Conservation (phyloP, 2,113 vertebrate genomes). For the Catharus fuscescens region DNA sequence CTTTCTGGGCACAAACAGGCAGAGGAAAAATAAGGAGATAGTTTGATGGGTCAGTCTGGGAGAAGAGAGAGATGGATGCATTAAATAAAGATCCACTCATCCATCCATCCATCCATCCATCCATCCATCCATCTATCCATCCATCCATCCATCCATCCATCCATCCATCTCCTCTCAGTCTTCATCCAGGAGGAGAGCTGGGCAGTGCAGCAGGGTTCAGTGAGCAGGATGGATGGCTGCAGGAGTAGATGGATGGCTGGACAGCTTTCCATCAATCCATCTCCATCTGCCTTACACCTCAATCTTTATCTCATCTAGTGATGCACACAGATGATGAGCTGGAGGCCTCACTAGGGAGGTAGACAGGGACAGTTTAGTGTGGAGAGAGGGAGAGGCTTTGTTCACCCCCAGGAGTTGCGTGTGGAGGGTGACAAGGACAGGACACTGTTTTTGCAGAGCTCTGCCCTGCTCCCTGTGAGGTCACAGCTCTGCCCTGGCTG, state of each 20-base stretch:
- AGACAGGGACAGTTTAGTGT: not conserved
- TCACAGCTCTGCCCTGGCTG: not conserved
- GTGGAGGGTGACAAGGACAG: not conserved
- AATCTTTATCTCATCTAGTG: slow-evolving; percentile 8
- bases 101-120: slow-evolving; percentile 23
- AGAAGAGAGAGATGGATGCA: slow-evolving; percentile 39
- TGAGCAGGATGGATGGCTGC: not conserved
- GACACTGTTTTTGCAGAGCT: not conserved
- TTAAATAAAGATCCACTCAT: slow-evolving; percentile 54
- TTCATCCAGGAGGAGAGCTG: slow-evolving; percentile 6
- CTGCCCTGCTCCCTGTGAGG: not conserved
- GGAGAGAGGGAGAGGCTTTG: not conserved
- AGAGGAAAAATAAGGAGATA: slow-evolving; percentile 3
- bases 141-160: not conserved
- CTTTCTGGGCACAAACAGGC: not conserved
- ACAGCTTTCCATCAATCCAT: slow-evolving; percentile 15
- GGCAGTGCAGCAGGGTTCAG: slow-evolving; percentile 10
- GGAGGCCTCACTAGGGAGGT: not conserved
- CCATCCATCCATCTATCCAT: slow-evolving; percentile 36
- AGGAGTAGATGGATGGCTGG: not conserved
- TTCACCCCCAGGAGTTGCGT: not conserved
- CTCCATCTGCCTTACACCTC: slow-evolving; percentile 27
- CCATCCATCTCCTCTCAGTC: slow-evolving; percentile 26
- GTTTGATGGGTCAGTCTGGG: slow-evolving; percentile 21
- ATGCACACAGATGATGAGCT: not conserved